Conservation (phyloP, 1,140 invertebrate genomes). For the Phymastichus coffea region DNA sequence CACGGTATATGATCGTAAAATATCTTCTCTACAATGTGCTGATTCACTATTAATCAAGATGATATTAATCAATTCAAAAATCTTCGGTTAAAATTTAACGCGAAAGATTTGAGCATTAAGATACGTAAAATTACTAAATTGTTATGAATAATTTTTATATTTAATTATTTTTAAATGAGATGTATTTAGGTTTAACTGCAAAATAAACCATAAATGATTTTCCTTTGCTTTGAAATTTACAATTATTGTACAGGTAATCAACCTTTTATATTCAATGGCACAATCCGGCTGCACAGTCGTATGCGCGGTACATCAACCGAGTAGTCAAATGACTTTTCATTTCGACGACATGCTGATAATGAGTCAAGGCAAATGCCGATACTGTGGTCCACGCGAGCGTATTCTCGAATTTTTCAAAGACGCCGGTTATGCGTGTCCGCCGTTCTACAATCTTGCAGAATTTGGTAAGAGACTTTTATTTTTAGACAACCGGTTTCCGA, state of each 20-base stretch:
- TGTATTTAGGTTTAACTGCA: no score
- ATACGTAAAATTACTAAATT: no score
- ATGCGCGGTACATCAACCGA: conserved; percentile 88
- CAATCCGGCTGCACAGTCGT: conserved; percentile 74
- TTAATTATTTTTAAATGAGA: no score
- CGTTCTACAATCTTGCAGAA: conserved; percentile 70
- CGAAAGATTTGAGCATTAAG: no score
- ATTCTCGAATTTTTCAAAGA: conserved; percentile 55
- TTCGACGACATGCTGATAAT: conserved; percentile 68
- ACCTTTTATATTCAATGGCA: conserved; percentile 67
- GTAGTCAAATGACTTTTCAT: conserved; percentile 75
- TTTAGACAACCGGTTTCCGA: no score
- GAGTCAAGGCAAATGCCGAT: conserved; percentile 61
- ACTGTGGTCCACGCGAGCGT: conserved; percentile 60
- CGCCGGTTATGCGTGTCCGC: conserved; percentile 62
- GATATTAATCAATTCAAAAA: no score
- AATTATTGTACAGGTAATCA: conserved; percentile 52
- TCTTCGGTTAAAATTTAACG: no score
- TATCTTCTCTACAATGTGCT: no score
- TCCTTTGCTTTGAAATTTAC: not conserved
- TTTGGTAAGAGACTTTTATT: conserved; percentile 57
- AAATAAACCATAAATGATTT: not conserved
- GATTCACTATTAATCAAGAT: no score
- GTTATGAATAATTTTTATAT: no score
- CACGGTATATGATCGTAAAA: no score